Evolutionary conservation across 1,140 invertebrate genomes (phyloP).

Genomic region (Saxidomus purpurata): DNA sequence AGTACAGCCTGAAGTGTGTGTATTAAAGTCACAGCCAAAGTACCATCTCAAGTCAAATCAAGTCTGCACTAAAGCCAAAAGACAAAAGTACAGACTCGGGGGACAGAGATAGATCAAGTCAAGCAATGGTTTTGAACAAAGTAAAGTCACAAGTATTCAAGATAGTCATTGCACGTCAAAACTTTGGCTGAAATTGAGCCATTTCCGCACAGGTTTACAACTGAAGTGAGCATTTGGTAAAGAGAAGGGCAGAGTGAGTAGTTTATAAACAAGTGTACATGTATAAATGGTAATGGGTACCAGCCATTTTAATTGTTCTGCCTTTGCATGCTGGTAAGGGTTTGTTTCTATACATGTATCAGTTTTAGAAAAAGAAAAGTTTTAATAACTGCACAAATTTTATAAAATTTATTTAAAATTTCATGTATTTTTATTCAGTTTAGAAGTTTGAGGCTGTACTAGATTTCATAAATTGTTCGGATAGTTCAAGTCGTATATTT

Average conservation of each 20-base stretch:
- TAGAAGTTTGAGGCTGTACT: no score
- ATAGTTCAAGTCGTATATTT: no score
- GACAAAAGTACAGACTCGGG: background rate
- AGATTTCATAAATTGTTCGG: no score
- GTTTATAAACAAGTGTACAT: background rate
- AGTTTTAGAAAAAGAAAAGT: no score
- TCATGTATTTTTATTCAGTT: no score
- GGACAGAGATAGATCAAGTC: background rate
- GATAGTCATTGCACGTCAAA: background rate
- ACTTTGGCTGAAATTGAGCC: background rate
- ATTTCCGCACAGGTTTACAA: background rate
- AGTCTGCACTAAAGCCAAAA: conserved; percentile 46
- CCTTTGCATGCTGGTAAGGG: no score
- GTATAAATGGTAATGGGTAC: no score
- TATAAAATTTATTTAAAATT: no score
- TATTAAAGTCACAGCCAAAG: conserved; percentile 50
- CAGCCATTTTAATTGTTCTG: no score
- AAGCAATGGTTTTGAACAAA: conserved; percentile 8
- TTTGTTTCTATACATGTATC: no score
- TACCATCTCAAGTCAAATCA: conserved; percentile 24
- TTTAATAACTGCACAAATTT: no score
- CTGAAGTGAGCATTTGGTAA: background rate
- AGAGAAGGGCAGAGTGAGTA: background rate
- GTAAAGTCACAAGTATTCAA: background rate
- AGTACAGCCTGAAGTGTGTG: conserved; percentile 5